Evolutionary conservation across 2,797 vertebrate genomes (phyloP), one percentile per base, ranked within the genome.

Genomic region (Bovichtus variegatus): DNA sequence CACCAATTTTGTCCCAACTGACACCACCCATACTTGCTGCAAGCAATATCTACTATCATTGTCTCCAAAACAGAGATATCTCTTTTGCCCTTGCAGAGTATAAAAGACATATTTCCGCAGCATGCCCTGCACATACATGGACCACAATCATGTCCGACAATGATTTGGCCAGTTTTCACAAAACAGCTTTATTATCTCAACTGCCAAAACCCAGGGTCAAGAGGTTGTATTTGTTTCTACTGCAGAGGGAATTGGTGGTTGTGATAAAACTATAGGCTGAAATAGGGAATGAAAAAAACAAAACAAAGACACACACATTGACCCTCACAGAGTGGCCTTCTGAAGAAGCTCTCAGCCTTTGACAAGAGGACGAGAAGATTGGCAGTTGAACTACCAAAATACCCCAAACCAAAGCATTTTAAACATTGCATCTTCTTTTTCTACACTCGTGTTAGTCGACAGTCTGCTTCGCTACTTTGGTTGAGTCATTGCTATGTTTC

Each of bases 1-100:
- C 80, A 83, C 44, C 71, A 84, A 72, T 84, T 85, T 82, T 77
- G 66, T 88, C 84, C 78, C 70, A 64, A 66, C 19, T 58, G 85
- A 89, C 68, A 81, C 46, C 71, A 80, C 71, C 71, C 74, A 80
- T 82, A 70, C 63, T 73, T 71, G 62, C 57, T 87, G 55, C 69
- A 83, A 85, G 50, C 76, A 84, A 75, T 84, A 80, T 82, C 61
- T 60, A n/a, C 57, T 69, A 51, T 71, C 44, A 51, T 49, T 2
- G 21, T 47, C 62, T 74, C 54, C 59, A 49, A 65, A 78, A 80
- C 50, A 65, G 44, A 67, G 7, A 72, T 16, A 4, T 59, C 40
- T 54, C 13, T 25, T 76, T 43, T 49, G 34, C 41, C 19, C 44
- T 68, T 38, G 41, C 34, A 59, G 27, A 69, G 43, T 44, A 38